These are phyloP conservation scores for Diarsia mendica DNA, from an alignment of 2,888 invertebrate species.

Conservation along the genomic window DNA sequence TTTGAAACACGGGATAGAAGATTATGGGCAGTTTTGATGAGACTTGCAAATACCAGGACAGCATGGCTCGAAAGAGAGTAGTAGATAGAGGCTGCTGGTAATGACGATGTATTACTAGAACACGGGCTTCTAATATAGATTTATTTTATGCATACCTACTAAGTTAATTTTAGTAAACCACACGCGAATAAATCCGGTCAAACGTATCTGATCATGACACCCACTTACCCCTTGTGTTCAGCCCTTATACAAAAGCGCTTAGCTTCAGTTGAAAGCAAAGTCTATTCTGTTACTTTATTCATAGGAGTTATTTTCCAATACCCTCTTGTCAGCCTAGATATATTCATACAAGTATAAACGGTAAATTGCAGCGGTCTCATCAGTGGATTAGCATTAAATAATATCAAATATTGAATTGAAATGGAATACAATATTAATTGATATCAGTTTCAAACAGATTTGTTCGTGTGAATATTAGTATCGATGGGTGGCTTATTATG, in stretches of 20 bases:
- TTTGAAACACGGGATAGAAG: neutral
- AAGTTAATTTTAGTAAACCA: neutral
- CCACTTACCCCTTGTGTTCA: neutral
- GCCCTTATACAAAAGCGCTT: neutral
- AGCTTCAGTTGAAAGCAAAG: conserved; percentile 62
- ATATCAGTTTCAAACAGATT: conserved; percentile 39
- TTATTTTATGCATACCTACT: neutral
- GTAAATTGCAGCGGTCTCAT: conserved; percentile 25
- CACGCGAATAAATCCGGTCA: conserved; percentile 41
- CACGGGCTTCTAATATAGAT: neutral
- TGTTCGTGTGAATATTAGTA: conserved; percentile 49
- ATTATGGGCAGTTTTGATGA: neutral
- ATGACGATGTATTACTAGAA: no score
- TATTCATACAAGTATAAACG: conserved; percentile 20
- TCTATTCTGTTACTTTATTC: conserved; percentile 64
- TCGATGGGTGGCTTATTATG: conserved; percentile 21
- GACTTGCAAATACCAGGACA: neutral
- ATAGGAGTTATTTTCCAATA: conserved; percentile 69
- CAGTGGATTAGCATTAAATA: conserved; percentile 32
- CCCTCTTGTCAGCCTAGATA: neutral
- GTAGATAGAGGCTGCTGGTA: no score
- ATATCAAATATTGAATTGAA: conserved; percentile 34
- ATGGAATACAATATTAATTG: conserved; percentile 40
- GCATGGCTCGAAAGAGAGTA: neutral
- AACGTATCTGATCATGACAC: conserved; percentile 41